phyloP scores from a whole-genome alignment of 2,113 vertebrate species.

The Sminthopsis crassicaudata region DNA sequence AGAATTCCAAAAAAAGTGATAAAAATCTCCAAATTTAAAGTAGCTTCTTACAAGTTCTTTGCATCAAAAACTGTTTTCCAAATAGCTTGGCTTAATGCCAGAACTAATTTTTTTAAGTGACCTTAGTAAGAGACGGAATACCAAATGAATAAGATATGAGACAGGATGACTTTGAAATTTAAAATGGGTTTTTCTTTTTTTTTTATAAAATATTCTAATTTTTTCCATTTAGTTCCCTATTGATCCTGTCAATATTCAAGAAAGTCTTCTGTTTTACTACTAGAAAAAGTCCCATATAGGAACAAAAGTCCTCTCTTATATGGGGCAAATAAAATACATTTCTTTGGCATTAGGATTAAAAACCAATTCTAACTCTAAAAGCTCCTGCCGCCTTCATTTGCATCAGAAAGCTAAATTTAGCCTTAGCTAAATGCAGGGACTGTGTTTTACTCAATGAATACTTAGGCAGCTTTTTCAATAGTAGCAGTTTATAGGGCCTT shows the following conservation, averaged over 20 bases:
- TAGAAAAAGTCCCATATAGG: slow-evolving; percentile 31
- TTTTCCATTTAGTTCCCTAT: not conserved
- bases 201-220: slow-evolving; percentile 7
- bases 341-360: slow-evolving; percentile 67
- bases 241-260: slow-evolving; percentile 30
- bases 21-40: not conserved
- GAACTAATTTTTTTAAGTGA: not conserved
- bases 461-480: slow-evolving; percentile 6
- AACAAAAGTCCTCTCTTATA: slow-evolving; percentile 38
- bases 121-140: not conserved
- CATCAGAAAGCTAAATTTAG: slow-evolving; percentile 48
- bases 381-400: slow-evolving; percentile 64
- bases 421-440: slow-evolving; percentile 26
- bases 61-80: slow-evolving; percentile 54
- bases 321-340: slow-evolving; percentile 58
- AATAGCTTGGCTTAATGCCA: slow-evolving; percentile 45
- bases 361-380: slow-evolving; percentile 62
- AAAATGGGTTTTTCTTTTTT: slow-evolving; percentile 26
- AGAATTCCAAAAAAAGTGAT: not conserved
- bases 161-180: not conserved
- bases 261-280: slow-evolving; percentile 47
- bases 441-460: slow-evolving; percentile 49
- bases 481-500: not conserved
- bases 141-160: not conserved
- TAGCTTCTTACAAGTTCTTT: slow-evolving; percentile 58